These are phyloP conservation scores for Motacilla alba DNA, from an alignment of 2,113 vertebrate species.

Conservation along the genomic window DNA sequence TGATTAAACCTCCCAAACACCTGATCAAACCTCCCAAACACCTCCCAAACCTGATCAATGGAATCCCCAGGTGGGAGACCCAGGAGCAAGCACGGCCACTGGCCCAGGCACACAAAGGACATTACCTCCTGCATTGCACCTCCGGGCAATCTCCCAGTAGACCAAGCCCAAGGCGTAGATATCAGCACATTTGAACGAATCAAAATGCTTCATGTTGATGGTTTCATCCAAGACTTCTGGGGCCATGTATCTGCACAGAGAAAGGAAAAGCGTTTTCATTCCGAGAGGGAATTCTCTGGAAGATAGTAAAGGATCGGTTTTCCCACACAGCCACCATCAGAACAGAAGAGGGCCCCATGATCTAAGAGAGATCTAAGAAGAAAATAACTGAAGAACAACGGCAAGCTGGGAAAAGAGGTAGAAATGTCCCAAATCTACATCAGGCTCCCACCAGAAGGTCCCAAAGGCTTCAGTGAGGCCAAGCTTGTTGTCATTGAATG, in stretches of 20 bases:
- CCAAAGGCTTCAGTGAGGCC: not conserved
- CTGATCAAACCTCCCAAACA: not conserved
- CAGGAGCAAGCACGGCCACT: accelerated
- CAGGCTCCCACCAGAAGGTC: not conserved
- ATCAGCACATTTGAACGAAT: constrained; percentile 97
- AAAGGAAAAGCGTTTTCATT: not conserved
- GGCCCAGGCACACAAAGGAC: accelerated
- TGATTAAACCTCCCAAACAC: too few relatives aligned
- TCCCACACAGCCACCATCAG: not conserved
- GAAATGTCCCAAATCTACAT: not conserved
- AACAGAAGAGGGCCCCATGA: not conserved
- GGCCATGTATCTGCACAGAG: constrained; percentile 89
- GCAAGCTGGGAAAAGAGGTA: not conserved
- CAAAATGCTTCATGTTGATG: constrained; percentile 99
- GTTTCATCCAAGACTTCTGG: constrained; percentile 97
- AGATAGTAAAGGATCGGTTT: not conserved
- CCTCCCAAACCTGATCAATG: accelerated
- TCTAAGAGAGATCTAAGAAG: accelerated
- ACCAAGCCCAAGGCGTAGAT: constrained; percentile 96
- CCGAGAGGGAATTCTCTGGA: not conserved
- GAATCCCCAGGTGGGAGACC: not conserved
- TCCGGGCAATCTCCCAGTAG: constrained; percentile 96
- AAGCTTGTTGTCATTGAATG: not conserved
- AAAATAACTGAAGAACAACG: not conserved
- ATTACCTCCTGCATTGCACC: constrained; percentile 92